phyloP scores from a whole-genome alignment of 2,797 vertebrate genomes.

The Aeoliscus strigatus region DNA sequence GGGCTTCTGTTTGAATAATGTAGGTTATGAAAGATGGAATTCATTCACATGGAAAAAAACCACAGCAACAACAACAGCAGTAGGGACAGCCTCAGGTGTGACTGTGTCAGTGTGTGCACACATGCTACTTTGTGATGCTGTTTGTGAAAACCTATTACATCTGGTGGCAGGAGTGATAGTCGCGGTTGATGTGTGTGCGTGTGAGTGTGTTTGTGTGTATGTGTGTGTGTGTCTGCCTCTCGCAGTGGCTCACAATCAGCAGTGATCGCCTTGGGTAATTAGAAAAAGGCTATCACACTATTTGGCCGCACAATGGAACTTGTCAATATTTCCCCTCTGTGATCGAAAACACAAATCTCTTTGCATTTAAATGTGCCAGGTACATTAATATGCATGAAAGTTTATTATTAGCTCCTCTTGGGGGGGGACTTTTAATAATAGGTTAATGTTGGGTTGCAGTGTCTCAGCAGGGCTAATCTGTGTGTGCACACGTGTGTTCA shows the following conservation, averaged over 20 bases:
- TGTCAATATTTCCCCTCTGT: constrained; percentile 41
- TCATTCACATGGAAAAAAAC: constrained; percentile 54
- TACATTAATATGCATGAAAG: constrained; percentile 31
- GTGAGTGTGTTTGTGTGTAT: too few relatives aligned
- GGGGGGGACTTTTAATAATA: too few relatives aligned
- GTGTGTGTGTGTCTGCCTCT: too few relatives aligned
- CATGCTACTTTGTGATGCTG: too few relatives aligned
- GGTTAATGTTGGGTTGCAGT: constrained; percentile 22
- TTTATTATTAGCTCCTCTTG: too few relatives aligned
- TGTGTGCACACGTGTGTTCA: constrained; percentile 18
- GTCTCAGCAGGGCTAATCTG: constrained; percentile 21
- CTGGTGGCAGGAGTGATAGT: constrained; percentile 42
- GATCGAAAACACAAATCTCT: constrained; percentile 47
- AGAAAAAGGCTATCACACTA: constrained; percentile 44
- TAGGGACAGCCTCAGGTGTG: constrained; percentile 46
- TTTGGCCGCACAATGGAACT: constrained; percentile 43
- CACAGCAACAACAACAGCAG: constrained; percentile 33
- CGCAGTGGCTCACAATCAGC: constrained; percentile 31
- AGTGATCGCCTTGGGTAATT: constrained; percentile 46
- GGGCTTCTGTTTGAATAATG: constrained; percentile 49
- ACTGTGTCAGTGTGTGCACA: constrained; percentile 8
- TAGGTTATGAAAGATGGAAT: constrained; percentile 43
- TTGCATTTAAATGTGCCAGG: constrained; percentile 48
- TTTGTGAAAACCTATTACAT: constrained; percentile 53
- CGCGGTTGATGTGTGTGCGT: constrained; percentile 12